Base-by-base conservation (phyloP, 2,113 vertebrate genomes). In the Platanista minor region DNA sequence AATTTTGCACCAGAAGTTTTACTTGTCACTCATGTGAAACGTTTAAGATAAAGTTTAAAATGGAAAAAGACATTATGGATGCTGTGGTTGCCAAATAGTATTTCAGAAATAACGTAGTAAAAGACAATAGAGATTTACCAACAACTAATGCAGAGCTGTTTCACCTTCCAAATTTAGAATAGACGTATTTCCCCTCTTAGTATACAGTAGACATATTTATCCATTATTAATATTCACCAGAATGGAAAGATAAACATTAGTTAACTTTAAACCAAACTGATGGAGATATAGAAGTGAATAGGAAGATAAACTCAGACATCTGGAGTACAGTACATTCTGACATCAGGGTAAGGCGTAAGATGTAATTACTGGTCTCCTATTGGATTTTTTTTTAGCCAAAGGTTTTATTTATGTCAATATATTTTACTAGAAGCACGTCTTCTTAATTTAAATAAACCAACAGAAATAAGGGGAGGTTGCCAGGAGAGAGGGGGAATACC, bases 231-330 rank as follows among this genome's bases (percentile, higher is more conserved):
- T 59, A 74, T 71, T 64, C 29, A 94, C 31, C 43, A 91, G 61
- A 85, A 75, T 78, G 17, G 57, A 90, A 95, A 81, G 20, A 92
- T 46, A 95, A 92, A 87, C 12, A 71, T 72, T 12, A 86, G n/a
- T 14, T 75, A 21, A 78, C 3, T 88, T 80, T 5, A 91, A 15
- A n/a, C 2, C 52, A 84, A 94, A 89, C 0, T 85, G 36, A 86
- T 33, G 87, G 21, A 90, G 14, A 78, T 41, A 43, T 0, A 36
- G 11, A 91, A 75, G 2, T 57, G 6, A 43, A 90, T 49, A 90
- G 10, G 31, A 95, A 95, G 61, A 66, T 8, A 90, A 94, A 82
- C 20, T 36, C 10, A 20, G 49, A 72, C 2, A 62, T 25, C 33
- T 92, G 31, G 5, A 85, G 9, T 41, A 59, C 10, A 54, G 4